phyloP scores from a whole-genome alignment of 2,113 vertebrate species.

The Mystacornis crossleyi region DNA sequence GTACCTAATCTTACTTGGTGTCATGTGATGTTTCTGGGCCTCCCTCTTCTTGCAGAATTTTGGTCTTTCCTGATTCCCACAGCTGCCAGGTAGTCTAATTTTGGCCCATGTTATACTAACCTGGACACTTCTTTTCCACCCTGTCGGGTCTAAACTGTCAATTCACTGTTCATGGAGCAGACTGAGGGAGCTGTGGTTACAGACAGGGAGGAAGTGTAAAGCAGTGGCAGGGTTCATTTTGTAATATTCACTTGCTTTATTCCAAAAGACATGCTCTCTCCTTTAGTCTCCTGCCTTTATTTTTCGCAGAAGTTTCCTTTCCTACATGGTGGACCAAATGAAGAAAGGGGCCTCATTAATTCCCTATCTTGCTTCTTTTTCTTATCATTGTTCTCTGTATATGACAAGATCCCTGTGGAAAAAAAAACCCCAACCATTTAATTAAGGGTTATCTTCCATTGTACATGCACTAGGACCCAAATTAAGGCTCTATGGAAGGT shows the following conservation, averaged over 20 bases:
- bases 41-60: not conserved
- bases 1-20: not conserved
- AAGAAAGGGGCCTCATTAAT: not conserved
- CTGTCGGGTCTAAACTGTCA: accelerated
- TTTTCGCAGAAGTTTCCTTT: not conserved
- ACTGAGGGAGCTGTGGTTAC: not conserved
- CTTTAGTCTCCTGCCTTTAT: not conserved
- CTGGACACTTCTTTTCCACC: not conserved
- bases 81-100: not conserved
- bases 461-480: not conserved
- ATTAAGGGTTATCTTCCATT: not conserved
- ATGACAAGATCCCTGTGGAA: not conserved
- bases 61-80: not conserved
- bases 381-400: not conserved
- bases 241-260: not conserved
- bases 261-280: not conserved
- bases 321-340: not conserved
- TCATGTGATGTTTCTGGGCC: not conserved
- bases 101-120: not conserved
- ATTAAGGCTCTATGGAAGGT: not conserved
- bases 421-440: not conserved
- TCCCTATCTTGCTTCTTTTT: not conserved
- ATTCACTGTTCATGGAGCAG: not conserved
- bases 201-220: not conserved
- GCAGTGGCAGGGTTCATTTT: not conserved